Base-by-base conservation (phyloP, 2,797 vertebrate species). In the Acropternis orthonyx region DNA sequence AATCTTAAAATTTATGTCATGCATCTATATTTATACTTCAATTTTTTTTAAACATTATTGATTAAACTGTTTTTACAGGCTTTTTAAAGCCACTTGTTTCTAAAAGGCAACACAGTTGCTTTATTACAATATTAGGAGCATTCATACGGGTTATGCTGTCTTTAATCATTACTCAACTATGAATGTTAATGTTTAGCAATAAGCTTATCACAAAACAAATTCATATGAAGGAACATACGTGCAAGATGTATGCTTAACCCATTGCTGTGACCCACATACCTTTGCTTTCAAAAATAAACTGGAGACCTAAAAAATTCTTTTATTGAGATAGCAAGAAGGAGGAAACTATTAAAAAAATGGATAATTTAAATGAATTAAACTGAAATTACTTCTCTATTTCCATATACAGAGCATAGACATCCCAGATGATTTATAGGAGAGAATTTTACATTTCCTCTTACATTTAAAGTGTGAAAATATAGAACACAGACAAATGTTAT, bases 241-340 rank as follows among this genome's bases (percentile, higher is more conserved):
- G 27, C 16, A 46, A 67, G 58, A 66, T 48, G 6, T 20, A 48
- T 1, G 0, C 58, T 92, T 52, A 55, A 88, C n/a, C 34, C 12
- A 16, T 48, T 81, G 49, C 44, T 44, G 36, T 36, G 36, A 62
- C 39, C 27, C 69, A 36, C 1, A 0, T 26, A 37, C 39, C 36
- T 80, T 59, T 89, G 65, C 34, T 89, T 95, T 93, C 63, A 91
- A 92, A 92, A 88, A 93, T 83, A 92, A 93, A 68, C 46, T 88
- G 84, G 49, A 86, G 41, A 56, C 6, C 5, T 43, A 43, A 6
- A 51, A 6, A 85, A 62, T 37, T 36, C 1, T 61, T 76, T 37
- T 34, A 49, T n/a, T 37, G 81, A 68, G 34, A 58, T 1, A 66
- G 39, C n/a, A 69, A 88, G 58, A 75, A 76, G 6, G 63, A 72